phyloP scores from a whole-genome alignment of 2,113 vertebrate genomes.

The Micronisus gabar region DNA sequence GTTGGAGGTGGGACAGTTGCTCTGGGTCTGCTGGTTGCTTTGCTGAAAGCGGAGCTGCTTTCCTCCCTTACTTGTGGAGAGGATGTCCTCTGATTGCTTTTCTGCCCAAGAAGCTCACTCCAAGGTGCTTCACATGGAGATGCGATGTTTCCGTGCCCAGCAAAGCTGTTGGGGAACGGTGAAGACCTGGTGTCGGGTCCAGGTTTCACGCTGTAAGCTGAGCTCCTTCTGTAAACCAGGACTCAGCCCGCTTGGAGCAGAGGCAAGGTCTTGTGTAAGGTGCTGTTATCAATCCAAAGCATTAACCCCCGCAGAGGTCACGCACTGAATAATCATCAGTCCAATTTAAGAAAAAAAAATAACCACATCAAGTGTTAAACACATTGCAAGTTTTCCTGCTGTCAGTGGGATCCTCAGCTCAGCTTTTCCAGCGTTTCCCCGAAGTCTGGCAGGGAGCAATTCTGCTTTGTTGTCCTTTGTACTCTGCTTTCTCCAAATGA shows the following conservation, averaged over 20 bases:
- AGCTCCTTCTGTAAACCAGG: neutral
- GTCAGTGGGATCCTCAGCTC: neutral
- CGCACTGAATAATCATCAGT: neutral
- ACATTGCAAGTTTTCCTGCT: neutral
- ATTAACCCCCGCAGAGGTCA: neutral
- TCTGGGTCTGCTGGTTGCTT: neutral
- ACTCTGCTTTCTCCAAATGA: neutral
- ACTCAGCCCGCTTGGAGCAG: neutral
- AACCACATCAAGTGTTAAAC: neutral
- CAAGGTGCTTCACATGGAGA: neutral
- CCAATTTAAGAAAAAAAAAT: neutral
- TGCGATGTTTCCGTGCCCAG: neutral
- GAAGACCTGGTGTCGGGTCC: neutral
- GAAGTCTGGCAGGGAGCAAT: neutral
- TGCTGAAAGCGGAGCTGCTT: neutral
- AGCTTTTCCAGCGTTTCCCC: neutral
- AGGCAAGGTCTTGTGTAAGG: neutral
- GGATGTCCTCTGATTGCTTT: neutral
- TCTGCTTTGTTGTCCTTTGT: neutral
- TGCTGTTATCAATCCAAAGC: neutral
- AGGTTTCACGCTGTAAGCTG: neutral
- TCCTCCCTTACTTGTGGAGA: neutral
- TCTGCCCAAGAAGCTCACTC: neutral
- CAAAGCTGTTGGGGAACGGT: neutral
- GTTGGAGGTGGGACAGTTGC: neutral